phyloP scores from a whole-genome alignment of 2,888 invertebrate genomes.

The Myopa testacea region DNA sequence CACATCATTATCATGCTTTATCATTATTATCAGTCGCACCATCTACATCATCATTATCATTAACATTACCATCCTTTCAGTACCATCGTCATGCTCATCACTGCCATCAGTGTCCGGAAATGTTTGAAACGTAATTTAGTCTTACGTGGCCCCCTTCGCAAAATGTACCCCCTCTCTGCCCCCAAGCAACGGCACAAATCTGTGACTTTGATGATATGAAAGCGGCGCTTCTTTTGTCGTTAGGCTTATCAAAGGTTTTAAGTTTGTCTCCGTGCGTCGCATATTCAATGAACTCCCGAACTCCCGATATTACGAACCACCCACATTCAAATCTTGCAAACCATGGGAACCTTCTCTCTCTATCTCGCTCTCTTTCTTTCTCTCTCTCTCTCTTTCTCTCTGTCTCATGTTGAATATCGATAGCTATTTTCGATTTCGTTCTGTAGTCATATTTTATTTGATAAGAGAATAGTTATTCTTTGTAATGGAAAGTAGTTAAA shows the following conservation, averaged over 20 bases:
- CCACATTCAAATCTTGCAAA: no score
- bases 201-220: constrained; percentile 47
- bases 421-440: not conserved
- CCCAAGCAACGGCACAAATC: no score
- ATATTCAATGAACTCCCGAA: constrained; percentile 38
- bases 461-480: not conserved
- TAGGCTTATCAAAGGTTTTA: constrained; percentile 46
- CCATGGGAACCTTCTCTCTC: no score
- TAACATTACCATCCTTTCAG: constrained; percentile 20
- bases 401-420: not conserved
- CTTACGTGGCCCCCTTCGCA: constrained; percentile 53
- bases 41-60: not conserved
- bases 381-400: not conserved
- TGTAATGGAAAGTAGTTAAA: not conserved
- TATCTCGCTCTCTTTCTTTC: no score
- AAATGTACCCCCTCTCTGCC: no score
- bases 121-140: constrained; percentile 64
- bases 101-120: constrained; percentile 56
- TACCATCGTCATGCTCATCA: constrained; percentile 40
- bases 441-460: not conserved
- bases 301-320: not conserved
- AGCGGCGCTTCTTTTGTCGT: constrained; percentile 21
- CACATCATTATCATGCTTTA: not conserved
- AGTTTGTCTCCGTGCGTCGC: constrained; percentile 41
- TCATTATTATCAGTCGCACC: no score